A percentile compares a stretch with the other conserved stretches of the same genome.
Evolutionary conservation across 2,113 vertebrate genomes (phyloP).

Genomic region (Gymnogyps californianus): DNA sequence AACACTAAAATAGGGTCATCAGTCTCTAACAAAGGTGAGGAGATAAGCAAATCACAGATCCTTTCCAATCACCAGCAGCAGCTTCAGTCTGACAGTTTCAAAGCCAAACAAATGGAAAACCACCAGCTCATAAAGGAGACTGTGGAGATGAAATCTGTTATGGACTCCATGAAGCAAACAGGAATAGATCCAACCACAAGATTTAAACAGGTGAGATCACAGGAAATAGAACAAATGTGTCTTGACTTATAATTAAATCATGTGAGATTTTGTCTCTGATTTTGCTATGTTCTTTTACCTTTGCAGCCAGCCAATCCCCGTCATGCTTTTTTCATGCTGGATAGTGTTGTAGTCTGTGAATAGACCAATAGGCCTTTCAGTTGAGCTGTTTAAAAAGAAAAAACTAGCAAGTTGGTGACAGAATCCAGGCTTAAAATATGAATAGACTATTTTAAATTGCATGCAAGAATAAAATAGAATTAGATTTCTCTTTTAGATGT

Average conservation of each 20-base stretch:
- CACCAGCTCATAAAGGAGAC: slow-evolving; percentile 87
- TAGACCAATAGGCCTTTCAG: not conserved
- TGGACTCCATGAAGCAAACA: slow-evolving; percentile 87
- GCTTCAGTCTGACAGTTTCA: slow-evolving; percentile 74
- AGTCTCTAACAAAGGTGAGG: not conserved
- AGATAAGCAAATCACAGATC: not conserved
- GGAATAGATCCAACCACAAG: slow-evolving; percentile 90
- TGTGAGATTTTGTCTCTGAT: not conserved
- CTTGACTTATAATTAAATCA: not conserved
- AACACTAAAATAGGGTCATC: not conserved
- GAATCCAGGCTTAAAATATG: not conserved
- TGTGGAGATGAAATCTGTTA: slow-evolving; percentile 89
- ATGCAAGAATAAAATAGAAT: not conserved
- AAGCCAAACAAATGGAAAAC: slow-evolving; percentile 84
- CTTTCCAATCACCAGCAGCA: slow-evolving; percentile 77
- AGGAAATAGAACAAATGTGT: not conserved
- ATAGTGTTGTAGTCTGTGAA: not conserved
- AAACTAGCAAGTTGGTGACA: not conserved
- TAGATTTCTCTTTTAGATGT: not conserved
- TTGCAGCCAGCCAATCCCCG: not conserved
- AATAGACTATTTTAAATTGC: not conserved
- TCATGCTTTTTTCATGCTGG: not conserved
- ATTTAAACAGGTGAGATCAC: slow-evolving; percentile 90
- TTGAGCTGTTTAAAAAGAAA: not conserved
- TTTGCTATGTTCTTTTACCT: not conserved